Conservation (phyloP, 2,113 vertebrate species). For the Thunnus thynnus region DNA sequence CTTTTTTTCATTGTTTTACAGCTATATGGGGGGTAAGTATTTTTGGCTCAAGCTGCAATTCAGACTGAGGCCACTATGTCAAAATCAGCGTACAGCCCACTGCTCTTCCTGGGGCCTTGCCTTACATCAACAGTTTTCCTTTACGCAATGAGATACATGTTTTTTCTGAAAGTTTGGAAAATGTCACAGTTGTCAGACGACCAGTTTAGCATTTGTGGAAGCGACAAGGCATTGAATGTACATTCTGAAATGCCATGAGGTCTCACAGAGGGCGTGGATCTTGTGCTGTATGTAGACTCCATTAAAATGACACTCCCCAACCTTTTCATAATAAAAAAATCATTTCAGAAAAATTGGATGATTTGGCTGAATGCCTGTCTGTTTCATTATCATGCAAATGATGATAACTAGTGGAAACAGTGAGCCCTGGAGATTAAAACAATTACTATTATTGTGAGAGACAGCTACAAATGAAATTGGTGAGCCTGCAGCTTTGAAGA, state of each 20-base stretch:
- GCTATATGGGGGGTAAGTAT: neutral
- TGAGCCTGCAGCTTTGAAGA: conserved; percentile 48
- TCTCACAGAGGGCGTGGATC: conserved; percentile 8
- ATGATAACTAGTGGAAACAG: conserved; percentile 49
- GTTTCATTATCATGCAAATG: conserved; percentile 60
- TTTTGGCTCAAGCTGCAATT: neutral
- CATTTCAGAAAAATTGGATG: conserved; percentile 28
- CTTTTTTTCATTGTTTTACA: no score
- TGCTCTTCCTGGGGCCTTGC: neutral
- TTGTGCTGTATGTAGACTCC: conserved; percentile 1
- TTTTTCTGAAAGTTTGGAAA: conserved; percentile 33
- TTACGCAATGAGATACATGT: neutral
- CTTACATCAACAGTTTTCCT: conserved; percentile 6
- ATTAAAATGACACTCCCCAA: conserved; percentile 37
- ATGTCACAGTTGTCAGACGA: conserved; percentile 45
- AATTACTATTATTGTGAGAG: conserved; percentile 54
- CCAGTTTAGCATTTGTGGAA: conserved; percentile 29
- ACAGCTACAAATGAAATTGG: conserved; percentile 48
- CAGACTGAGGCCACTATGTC: neutral
- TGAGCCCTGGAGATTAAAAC: conserved; percentile 61
- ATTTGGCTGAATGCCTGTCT: conserved; percentile 36
- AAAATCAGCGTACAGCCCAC: neutral
- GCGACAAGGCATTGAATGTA: conserved; percentile 13
- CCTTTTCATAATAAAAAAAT: conserved; percentile 58
- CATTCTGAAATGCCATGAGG: conserved; percentile 44